A percentile compares a stretch with the other conserved stretches of the same genome.
phyloP scores from a whole-genome alignment of 2,113 vertebrate species.

The Myanophis thanlyinensis region DNA sequence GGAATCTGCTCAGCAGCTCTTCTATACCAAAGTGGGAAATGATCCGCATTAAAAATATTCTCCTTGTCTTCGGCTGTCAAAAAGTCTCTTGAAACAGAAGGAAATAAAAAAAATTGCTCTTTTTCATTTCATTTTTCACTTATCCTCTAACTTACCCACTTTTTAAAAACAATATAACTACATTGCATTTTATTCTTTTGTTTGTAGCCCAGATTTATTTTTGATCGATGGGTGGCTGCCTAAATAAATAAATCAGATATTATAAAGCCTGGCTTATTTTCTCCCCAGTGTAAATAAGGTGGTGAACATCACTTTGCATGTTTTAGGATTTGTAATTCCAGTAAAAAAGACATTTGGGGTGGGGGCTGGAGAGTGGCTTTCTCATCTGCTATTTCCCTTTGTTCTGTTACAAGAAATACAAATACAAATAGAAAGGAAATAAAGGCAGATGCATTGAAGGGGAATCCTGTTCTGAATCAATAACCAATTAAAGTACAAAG shows the following conservation, averaged over 20 bases:
- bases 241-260: neutral
- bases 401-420: neutral
- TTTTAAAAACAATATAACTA: neutral
- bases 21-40: slow-evolving; percentile 98
- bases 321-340: neutral
- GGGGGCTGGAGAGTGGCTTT: neutral
- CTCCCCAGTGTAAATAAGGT: neutral
- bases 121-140: slow-evolving; percentile 1
- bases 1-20: slow-evolving; percentile 95
- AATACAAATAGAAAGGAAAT: neutral
- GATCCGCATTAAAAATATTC: slow-evolving; percentile 95
- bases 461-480: neutral
- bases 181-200: neutral
- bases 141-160: neutral
- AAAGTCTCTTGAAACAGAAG: slow-evolving; percentile 90
- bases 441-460: neutral
- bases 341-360: neutral
- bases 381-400: neutral
- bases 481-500: neutral
- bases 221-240: neutral
- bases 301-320: neutral
- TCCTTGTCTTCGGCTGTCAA: slow-evolving; percentile 95
- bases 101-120: slow-evolving; percentile 44
- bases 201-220: neutral
- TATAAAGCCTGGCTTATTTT: neutral